Evolutionary conservation across 2,888 invertebrate species (phyloP), one percentile per base, ranked within the genome.

Genomic region (Calliopum simillimum): DNA sequence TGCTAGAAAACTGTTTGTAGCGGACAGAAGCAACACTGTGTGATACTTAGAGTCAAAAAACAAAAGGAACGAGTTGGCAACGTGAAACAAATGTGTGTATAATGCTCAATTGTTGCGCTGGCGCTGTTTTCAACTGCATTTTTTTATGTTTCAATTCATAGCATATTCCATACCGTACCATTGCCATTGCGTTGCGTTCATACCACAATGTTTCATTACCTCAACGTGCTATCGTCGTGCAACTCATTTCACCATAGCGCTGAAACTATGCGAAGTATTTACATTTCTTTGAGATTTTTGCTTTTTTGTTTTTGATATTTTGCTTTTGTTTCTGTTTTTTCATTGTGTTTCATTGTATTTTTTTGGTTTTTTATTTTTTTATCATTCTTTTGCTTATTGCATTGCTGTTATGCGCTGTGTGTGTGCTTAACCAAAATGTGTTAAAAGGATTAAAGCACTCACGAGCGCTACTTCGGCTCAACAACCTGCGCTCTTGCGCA

Each of bases 1-100:
- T 66, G 46, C 19, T 56, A 65, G 59, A 65, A 55, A 71, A 71
- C 65, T 71, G 65, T 25, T 64, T 56, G 41, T 59, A 19, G 53
- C 41, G n/a, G n/a, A n/a, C 44, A 2, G 2, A 21, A 64, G 21
- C 12, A 19, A 19, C n/a, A 21, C 23, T 53, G 53, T 12, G 53
- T 21, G 53, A 16, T 19, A n/a, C 19, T 49, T 49, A 12, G 21
- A 12, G 19, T n/a, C 53, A 23, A 53, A 53, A 13, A 4, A 23
- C n/a, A 53, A 21, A 33, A 5, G 49, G 12, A 49, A 49, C 12
- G 16, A 49, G 16, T 5, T 43, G 63, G 63, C 23, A 62, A 25
- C 8, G n/a, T 33, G 59, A n/a, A 43, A 59, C 25, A 33, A 58
- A 14, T 33, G 33, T 8, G 33, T 8, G 33, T 8, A 33, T 0